A percentile compares a stretch with the other conserved stretches of the same genome.
Conservation (phyloP, 2,113 vertebrate species). For the Circaetus cinerascens region DNA sequence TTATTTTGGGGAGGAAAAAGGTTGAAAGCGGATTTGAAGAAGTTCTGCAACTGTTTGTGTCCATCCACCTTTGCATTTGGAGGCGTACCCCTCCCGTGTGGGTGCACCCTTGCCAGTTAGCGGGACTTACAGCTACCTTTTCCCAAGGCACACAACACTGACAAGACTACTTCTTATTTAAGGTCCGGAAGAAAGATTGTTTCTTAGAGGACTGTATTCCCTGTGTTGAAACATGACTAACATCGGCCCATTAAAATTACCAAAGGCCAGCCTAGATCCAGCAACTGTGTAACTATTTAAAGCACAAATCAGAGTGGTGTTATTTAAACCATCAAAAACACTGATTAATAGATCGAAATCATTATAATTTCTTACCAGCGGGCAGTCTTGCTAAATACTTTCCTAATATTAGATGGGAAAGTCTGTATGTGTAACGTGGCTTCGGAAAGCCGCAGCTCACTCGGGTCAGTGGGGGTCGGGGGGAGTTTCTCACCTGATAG, state of each 20-base stretch:
- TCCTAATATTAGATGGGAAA: neutral
- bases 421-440: accelerated
- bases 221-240: neutral
- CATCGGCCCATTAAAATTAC: neutral
- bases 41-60: too few species aligned
- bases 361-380: neutral
- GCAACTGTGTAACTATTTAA: neutral
- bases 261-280: neutral
- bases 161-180: neutral
- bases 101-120: neutral
- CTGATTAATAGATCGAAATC: neutral
- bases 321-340: neutral
- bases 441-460: neutral
- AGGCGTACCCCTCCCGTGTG: too few species aligned
- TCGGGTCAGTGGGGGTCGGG: neutral
- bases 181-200: neutral
- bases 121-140: neutral
- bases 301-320: neutral
- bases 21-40: neutral
- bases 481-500: neutral
- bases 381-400: too few species aligned
- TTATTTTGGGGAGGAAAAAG: neutral
- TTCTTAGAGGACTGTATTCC: neutral
- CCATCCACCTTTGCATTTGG: neutral
- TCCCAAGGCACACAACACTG: neutral